A percentile compares a stretch with the other conserved stretches of the same genome.
Evolutionary conservation across 2,113 vertebrate species (phyloP).

Genomic region (Zeus faber): DNA sequence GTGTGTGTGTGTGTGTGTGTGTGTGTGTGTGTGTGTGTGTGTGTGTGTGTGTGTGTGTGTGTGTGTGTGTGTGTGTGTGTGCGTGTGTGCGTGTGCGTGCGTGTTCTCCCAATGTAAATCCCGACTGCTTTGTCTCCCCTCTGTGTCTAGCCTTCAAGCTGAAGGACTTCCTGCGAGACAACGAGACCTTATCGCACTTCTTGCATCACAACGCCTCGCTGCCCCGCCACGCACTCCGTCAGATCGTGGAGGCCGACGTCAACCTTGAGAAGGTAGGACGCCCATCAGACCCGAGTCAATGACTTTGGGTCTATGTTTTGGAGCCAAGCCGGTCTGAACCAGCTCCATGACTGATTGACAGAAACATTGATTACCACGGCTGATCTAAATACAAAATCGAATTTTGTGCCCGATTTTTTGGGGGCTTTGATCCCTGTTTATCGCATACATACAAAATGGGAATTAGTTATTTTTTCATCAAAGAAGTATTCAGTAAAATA

Average conservation of each 20-base stretch:
- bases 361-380: too few species aligned
- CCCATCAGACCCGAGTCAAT: too few species aligned
- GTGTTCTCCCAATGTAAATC: not conserved
- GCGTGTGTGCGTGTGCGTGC: not conserved
- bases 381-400: too few species aligned
- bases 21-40: slow-evolving; percentile 1
- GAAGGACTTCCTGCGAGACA: slow-evolving; percentile 87
- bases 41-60: not conserved
- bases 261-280: slow-evolving; percentile 84
- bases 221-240: slow-evolving; percentile 73
- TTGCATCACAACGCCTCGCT: slow-evolving; percentile 83
- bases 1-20: slow-evolving; percentile 8
- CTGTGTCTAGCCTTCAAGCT: slow-evolving; percentile 86
- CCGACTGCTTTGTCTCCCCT: not conserved
- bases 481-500: too few species aligned
- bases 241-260: slow-evolving; percentile 82
- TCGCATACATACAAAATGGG: too few species aligned
- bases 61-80: not conserved
- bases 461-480: too few species aligned
- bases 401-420: too few species aligned
- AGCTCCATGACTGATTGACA: too few species aligned
- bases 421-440: too few species aligned
- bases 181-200: slow-evolving; percentile 90
- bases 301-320: too few species aligned
- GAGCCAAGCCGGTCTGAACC: too few species aligned